A percentile compares a stretch with the other conserved stretches of the same genome.
Evolutionary conservation across 64 coral and sea anemone genomes (phyloP).

Genomic region (Porites australiensis): DNA sequence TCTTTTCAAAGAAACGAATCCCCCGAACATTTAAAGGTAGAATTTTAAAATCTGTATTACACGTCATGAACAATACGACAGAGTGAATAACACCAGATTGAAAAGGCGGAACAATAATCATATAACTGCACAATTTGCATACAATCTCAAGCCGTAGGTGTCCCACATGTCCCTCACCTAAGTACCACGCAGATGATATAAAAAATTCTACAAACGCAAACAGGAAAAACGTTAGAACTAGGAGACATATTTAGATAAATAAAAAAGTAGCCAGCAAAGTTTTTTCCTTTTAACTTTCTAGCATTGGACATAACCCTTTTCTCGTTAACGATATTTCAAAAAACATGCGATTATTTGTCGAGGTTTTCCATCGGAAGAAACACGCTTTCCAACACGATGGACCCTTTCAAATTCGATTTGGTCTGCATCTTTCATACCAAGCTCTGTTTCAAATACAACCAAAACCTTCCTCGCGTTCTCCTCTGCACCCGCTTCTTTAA

Average conservation of each 20-base stretch:
- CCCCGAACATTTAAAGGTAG: conserved; percentile 11
- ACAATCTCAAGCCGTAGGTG: neutral
- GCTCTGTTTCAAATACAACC: too few relatives aligned
- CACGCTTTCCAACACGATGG: too few relatives aligned
- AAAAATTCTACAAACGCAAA: neutral
- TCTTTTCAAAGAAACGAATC: conserved; percentile 28
- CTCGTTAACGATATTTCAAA: too few relatives aligned
- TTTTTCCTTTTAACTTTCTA: neutral
- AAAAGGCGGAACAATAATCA: too few relatives aligned
- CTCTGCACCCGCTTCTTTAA: too few relatives aligned
- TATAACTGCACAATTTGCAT: neutral
- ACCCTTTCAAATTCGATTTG: too few relatives aligned
- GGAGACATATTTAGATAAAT: neutral
- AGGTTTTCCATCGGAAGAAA: too few relatives aligned
- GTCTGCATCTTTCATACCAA: too few relatives aligned
- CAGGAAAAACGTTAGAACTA: neutral
- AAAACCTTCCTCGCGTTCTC: too few relatives aligned
- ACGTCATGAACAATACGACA: neutral
- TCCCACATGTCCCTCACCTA: neutral
- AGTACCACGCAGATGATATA: neutral
- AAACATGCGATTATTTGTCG: too few relatives aligned
- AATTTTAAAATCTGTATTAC: conserved; percentile 9
- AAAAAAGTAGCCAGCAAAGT: conserved; percentile 33
- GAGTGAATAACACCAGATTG: neutral
- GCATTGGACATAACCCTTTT: too few relatives aligned